A percentile compares a stretch with the other conserved stretches of the same genome.
Conservation (phyloP, 1,140 invertebrate species). For the Chymomyza costata region DNA sequence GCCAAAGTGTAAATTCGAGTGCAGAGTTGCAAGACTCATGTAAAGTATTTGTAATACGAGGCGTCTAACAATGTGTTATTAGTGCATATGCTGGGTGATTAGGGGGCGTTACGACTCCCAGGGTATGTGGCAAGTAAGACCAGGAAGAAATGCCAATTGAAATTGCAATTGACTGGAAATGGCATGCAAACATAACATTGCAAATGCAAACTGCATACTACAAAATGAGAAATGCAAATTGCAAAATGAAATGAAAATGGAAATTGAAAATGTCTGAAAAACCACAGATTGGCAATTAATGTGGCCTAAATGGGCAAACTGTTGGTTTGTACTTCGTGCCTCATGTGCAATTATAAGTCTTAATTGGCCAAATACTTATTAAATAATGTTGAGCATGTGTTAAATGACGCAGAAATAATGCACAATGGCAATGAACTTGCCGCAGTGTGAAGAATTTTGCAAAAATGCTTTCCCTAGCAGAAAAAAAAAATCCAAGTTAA, state of each 20-base stretch:
- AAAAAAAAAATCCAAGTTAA: no score
- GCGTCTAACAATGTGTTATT: conserved; percentile 52
- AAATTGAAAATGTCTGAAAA: conserved; percentile 3
- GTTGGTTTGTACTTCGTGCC: conserved; percentile 30
- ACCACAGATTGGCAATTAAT: conserved; percentile 17
- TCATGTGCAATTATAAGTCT: conserved; percentile 38
- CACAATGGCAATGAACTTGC: conserved; percentile 44
- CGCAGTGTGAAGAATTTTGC: no score
- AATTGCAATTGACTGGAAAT: conserved; percentile 33
- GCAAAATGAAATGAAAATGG: conserved; percentile 16
- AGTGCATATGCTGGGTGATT: conserved; percentile 18
- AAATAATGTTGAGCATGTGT: conserved; percentile 26
- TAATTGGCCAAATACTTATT: conserved; percentile 50
- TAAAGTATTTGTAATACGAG: conserved; percentile 61
- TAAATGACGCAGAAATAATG: conserved; percentile 51
- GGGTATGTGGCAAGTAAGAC: conserved; percentile 19
- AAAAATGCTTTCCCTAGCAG: no score
- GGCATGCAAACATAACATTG: conserved; percentile 38
- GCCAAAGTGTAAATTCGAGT: conserved; percentile 30
- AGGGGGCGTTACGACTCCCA: conserved; percentile 10
- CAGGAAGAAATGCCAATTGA: conserved; percentile 37
- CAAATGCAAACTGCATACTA: conserved; percentile 34
- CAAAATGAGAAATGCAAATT: no score
- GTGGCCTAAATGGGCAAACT: conserved; percentile 17
- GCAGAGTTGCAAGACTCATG: conserved; percentile 33